These are phyloP conservation scores for Nomia melanderi DNA, from an alignment of 1,140 invertebrate genomes.

Conservation along the genomic window DNA sequence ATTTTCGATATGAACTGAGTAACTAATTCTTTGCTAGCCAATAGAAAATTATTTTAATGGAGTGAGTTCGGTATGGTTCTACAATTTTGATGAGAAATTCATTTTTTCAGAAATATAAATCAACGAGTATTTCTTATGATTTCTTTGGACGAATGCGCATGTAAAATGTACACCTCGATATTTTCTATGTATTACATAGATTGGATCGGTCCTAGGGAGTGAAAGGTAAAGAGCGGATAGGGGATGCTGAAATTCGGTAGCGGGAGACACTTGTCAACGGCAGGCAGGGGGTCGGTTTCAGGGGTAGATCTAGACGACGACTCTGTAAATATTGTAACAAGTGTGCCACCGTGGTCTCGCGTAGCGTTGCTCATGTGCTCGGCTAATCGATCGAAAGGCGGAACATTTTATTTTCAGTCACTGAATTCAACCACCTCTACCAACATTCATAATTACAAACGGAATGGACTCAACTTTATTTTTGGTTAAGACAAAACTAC, in stretches of 20 bases:
- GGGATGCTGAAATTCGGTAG: slow-evolving; percentile 55
- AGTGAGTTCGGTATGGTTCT: too few species aligned
- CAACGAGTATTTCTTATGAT: neutral
- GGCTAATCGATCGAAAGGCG: slow-evolving; percentile 33
- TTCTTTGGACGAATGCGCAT: neutral
- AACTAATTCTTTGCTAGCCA: too few species aligned
- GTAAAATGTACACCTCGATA: neutral
- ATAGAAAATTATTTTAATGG: too few species aligned
- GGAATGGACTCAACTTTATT: too few species aligned
- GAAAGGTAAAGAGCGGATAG: slow-evolving; percentile 11
- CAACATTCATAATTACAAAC: too few species aligned
- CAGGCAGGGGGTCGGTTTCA: slow-evolving; percentile 68
- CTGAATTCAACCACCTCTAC: neutral
- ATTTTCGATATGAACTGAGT: too few species aligned
- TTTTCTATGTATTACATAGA: slow-evolving; percentile 14
- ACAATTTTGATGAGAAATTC: too few species aligned
- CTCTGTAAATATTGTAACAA: slow-evolving; percentile 81
- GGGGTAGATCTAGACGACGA: slow-evolving; percentile 71
- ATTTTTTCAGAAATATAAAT: too few species aligned
- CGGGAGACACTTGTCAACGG: slow-evolving; percentile 74
- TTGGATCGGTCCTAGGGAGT: neutral
- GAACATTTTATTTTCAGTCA: slow-evolving; percentile 30
- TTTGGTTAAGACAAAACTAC: too few species aligned
- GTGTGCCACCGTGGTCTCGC: slow-evolving; percentile 67
- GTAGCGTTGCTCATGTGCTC: slow-evolving; percentile 33